Conservation (phyloP, 2,888 invertebrate species). For the Cetonia aurata region DNA sequence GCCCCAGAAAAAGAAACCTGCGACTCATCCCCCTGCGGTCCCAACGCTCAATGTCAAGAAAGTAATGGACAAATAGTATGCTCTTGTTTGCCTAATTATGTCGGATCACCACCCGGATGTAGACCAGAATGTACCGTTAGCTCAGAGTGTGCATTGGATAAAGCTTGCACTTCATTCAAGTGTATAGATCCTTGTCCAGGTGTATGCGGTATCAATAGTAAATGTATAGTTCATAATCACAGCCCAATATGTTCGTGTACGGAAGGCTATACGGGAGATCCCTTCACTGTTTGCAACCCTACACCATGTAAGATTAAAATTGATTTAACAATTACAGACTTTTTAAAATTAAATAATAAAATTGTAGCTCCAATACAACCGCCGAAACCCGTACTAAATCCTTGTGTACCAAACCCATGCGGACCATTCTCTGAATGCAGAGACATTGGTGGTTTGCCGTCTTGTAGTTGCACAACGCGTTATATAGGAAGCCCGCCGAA, state of each 20-base stretch:
- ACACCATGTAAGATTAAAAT: conserved; percentile 59
- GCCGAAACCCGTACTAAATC: conserved; percentile 46
- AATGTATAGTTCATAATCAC: conserved; percentile 82
- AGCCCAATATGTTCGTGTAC: conserved; percentile 81
- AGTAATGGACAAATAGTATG: conserved; percentile 73
- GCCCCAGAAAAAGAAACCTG: conserved; percentile 69
- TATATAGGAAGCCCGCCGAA: conserved; percentile 79
- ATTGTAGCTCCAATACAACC: conserved; percentile 45
- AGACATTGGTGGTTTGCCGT: conserved; percentile 71
- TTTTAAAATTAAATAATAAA: too few relatives aligned
- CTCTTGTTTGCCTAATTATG: conserved; percentile 76
- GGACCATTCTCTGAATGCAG: conserved; percentile 72
- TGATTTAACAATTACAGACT: background rate
- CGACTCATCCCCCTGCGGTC: conserved; percentile 83
- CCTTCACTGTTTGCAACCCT: conserved; percentile 74
- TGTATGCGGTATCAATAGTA: conserved; percentile 80
- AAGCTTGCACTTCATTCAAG: conserved; percentile 75
- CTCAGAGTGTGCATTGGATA: conserved; percentile 72
- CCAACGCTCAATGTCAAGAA: conserved; percentile 82
- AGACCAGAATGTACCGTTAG: conserved; percentile 77
- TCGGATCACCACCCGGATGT: conserved; percentile 79
- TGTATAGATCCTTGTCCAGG: conserved; percentile 81
- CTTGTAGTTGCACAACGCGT: conserved; percentile 74
- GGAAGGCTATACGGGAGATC: conserved; percentile 78
- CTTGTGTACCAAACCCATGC: conserved; percentile 72